A percentile compares a stretch with the other conserved stretches of the same genome.
Conservation (phyloP, 2,888 invertebrate genomes). For the Meghimatium bilineatum region DNA sequence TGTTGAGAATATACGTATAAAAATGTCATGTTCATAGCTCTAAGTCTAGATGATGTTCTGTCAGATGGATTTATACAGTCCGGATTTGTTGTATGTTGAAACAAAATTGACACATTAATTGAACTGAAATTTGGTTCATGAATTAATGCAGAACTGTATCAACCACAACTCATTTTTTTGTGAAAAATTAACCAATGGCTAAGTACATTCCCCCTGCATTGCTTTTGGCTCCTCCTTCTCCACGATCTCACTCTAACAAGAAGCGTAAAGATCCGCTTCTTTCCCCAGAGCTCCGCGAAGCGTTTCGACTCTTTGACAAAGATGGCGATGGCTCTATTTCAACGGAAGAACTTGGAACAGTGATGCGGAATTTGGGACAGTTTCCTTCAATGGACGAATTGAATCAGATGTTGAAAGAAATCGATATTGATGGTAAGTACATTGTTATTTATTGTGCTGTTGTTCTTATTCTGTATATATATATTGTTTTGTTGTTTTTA, state of each 20-base stretch:
- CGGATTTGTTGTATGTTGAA: not conserved
- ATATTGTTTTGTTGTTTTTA: not conserved
- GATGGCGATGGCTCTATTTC: slow-evolving; percentile 74
- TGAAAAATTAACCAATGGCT: slow-evolving; percentile 29
- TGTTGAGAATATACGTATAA: too few species aligned
- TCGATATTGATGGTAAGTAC: slow-evolving; percentile 71
- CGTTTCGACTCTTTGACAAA: slow-evolving; percentile 74
- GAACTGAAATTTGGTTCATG: not conserved
- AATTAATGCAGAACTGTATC: not conserved
- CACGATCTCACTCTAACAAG: slow-evolving; percentile 16
- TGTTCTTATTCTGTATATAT: not conserved
- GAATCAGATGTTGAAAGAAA: slow-evolving; percentile 71
- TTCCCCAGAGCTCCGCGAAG: slow-evolving; percentile 69
- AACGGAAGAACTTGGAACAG: slow-evolving; percentile 71
- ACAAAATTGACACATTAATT: not conserved
- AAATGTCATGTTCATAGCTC: not conserved
- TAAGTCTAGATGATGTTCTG: not conserved
- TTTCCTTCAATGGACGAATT: slow-evolving; percentile 72
- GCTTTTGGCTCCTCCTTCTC: slow-evolving; percentile 43
- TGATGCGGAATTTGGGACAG: slow-evolving; percentile 72
- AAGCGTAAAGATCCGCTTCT: slow-evolving; percentile 42
- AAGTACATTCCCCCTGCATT: slow-evolving; percentile 49
- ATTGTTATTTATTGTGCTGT: not conserved
- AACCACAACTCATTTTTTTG: not conserved
- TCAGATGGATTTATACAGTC: not conserved